Evolutionary conservation across 2,888 invertebrate species (phyloP).

Genomic region (Ferdinandea cuprea): DNA sequence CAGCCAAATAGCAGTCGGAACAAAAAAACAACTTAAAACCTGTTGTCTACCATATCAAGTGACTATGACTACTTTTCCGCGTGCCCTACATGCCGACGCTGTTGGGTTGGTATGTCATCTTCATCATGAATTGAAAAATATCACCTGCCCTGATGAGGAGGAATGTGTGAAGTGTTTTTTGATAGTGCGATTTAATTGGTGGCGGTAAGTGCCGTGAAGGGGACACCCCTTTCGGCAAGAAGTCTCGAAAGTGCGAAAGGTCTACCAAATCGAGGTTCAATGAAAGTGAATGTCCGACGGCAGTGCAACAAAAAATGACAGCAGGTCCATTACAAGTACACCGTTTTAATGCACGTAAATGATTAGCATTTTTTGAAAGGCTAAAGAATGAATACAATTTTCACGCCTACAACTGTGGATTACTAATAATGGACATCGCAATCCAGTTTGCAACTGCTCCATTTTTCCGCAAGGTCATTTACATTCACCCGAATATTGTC

Average conservation of each 20-base stretch:
- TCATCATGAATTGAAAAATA: conserved; percentile 23
- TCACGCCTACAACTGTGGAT: conserved; percentile 17
- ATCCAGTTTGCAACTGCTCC: conserved; percentile 20
- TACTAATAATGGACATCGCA: not conserved
- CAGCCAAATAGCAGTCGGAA: conserved; percentile 10
- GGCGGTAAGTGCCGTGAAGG: conserved; percentile 41
- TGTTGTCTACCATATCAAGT: conserved; percentile 6
- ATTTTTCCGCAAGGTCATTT: conserved; percentile 21
- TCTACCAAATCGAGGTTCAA: conserved; percentile 1
- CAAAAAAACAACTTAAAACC: not conserved
- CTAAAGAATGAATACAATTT: not conserved
- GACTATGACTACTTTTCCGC: conserved; percentile 4
- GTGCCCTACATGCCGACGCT: not conserved
- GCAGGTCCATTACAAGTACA: not conserved
- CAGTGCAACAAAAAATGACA: conserved; percentile 21
- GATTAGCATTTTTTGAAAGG: conserved; percentile 26
- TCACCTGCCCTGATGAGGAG: conserved; percentile 11
- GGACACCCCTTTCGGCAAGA: conserved; percentile 28
- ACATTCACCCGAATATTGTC: conserved; percentile 19
- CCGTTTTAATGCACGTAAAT: conserved; percentile 12
- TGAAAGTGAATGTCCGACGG: conserved; percentile 49
- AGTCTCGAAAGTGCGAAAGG: conserved; percentile 30
- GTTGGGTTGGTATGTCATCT: too few species aligned
- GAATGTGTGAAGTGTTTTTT: conserved; percentile 9
- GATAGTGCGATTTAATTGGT: conserved; percentile 21